Evolutionary conservation across 35 echinoderm and acorn worm genomes (phyloP).

Genomic region (Chiridota heheva): DNA sequence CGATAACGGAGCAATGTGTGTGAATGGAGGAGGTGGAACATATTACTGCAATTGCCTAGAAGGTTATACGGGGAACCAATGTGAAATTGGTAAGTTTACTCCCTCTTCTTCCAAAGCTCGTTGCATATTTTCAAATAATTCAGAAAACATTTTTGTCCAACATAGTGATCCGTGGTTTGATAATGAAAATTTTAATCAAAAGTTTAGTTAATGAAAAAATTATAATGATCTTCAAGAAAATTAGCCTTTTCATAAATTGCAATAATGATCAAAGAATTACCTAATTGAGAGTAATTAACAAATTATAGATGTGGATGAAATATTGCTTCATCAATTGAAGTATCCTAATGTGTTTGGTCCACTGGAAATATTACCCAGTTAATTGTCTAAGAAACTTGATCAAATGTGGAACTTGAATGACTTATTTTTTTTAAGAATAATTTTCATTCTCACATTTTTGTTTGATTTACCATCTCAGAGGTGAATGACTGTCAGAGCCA

Average conservation of each 20-base stretch:
- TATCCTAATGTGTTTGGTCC: not conserved
- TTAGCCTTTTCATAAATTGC: not conserved
- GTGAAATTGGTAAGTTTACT: constrained; percentile 48
- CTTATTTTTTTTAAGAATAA: not conserved
- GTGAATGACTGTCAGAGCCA: constrained; percentile 57
- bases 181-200: not conserved
- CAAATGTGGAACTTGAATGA: not conserved
- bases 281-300: not conserved
- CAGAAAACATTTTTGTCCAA: not conserved
- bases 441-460: not conserved
- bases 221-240: not conserved
- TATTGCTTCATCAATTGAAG: not conserved
- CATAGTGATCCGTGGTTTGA: not conserved
- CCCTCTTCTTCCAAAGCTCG: not conserved
- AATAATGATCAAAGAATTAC: not conserved
- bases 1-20: constrained; percentile 21
- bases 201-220: not conserved
- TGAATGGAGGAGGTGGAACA: not conserved
- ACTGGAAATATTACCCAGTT: not conserved
- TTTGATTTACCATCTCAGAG: constrained; percentile 1
- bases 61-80: constrained; percentile 31
- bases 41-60: constrained; percentile 31
- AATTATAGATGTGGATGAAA: not conserved
- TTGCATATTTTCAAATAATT: not conserved
- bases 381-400: not conserved